A percentile compares a stretch with the other conserved stretches of the same genome.
phyloP scores from a whole-genome alignment of 2,888 invertebrate genomes.

The Morpho helenor region DNA sequence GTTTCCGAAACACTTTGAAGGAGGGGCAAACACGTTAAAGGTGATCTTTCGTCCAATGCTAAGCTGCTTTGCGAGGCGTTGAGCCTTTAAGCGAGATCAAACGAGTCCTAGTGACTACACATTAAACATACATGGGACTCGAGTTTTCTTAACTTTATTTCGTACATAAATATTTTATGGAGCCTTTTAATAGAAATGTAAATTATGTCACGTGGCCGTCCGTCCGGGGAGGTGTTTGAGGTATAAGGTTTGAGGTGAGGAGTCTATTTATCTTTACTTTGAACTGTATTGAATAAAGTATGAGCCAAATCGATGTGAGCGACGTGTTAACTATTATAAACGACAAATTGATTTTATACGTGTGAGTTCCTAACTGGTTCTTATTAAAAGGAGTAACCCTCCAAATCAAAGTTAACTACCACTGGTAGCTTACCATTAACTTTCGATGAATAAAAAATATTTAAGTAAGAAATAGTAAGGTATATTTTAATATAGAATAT shows the following conservation, averaged over 20 bases:
- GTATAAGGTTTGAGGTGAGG: constrained; percentile 4
- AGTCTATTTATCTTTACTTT: neutral
- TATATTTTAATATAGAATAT: too few relatives aligned
- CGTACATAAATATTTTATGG: constrained; percentile 67
- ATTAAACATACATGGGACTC: constrained; percentile 66
- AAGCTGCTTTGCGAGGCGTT: constrained; percentile 52
- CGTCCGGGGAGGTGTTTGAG: constrained; percentile 3
- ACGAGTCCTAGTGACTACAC: constrained; percentile 51
- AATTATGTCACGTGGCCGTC: constrained; percentile 41
- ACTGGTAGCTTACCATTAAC: too few relatives aligned
- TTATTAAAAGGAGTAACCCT: too few relatives aligned
- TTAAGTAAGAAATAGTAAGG: too few relatives aligned
- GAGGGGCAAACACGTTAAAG: constrained; percentile 28
- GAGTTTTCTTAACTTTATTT: constrained; percentile 69
- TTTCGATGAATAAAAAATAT: too few relatives aligned
- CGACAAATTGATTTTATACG: too few relatives aligned
- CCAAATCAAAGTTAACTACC: too few relatives aligned
- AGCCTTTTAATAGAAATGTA: constrained; percentile 60
- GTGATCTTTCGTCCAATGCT: constrained; percentile 41
- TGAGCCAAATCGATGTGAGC: neutral
- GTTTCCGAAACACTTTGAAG: constrained; percentile 54
- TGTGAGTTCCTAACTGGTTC: too few relatives aligned
- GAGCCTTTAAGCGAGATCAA: constrained; percentile 60
- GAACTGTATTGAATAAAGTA: constrained; percentile 1
- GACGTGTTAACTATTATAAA: neutral